Evolutionary conservation across 2,113 vertebrate genomes (phyloP).

Genomic region (Elgaria multicarinata): DNA sequence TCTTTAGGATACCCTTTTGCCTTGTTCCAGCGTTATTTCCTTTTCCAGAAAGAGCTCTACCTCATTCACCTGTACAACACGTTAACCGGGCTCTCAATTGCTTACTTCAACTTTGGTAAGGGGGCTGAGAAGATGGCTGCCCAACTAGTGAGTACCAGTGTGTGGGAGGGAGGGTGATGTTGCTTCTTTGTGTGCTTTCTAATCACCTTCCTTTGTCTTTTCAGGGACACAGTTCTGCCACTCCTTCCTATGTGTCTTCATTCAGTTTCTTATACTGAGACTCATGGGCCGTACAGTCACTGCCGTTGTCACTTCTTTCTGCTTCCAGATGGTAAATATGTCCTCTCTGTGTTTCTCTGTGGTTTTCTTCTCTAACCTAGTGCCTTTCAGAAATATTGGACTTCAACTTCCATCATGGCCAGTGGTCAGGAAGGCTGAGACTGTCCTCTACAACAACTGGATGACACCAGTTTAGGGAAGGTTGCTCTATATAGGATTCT

Average conservation of each 20-base stretch:
- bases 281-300: slow-evolving; percentile 96
- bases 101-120: slow-evolving; percentile 98
- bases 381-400: too few species aligned
- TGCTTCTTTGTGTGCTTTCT: background rate
- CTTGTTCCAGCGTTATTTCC: slow-evolving; percentile 87
- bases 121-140: slow-evolving; percentile 39
- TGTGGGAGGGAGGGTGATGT: background rate
- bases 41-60: slow-evolving; percentile 90
- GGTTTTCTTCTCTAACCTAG: background rate
- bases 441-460: too few species aligned
- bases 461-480: too few species aligned
- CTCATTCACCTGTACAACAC: slow-evolving; percentile 91
- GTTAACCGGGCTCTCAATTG: slow-evolving; percentile 89
- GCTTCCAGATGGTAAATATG: slow-evolving; percentile 93
- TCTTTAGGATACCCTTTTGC: slow-evolving; percentile 91
- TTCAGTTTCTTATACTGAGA: slow-evolving; percentile 95
- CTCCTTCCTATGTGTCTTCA: slow-evolving; percentile 87
- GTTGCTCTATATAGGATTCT: slow-evolving; percentile 3
- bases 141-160: slow-evolving; percentile 63
- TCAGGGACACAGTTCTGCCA: slow-evolving; percentile 90
- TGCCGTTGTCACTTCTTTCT: slow-evolving; percentile 86
- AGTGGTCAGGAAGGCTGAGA: too few species aligned
- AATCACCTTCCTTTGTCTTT: slow-evolving; percentile 32
- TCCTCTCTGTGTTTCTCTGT: background rate
- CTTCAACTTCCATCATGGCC: too few species aligned